These are phyloP conservation scores for Dolichoris vasculosae DNA, from an alignment of 1,140 invertebrate species.

Conservation along the genomic window DNA sequence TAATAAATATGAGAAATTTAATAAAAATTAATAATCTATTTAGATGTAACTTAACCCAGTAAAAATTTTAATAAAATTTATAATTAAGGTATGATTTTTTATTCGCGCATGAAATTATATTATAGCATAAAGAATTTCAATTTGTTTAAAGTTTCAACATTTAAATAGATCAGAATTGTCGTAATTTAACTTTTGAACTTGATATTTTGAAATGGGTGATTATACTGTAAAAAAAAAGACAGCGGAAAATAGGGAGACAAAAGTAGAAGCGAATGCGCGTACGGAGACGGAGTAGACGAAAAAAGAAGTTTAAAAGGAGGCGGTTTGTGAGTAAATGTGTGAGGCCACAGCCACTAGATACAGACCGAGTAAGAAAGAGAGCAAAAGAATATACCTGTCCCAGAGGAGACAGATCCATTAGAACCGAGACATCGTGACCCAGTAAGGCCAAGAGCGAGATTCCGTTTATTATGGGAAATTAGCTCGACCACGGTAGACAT, in stretches of 20 bases:
- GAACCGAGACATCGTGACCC: constrained; percentile 51
- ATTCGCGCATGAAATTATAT: too few relatives aligned
- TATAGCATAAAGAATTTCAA: too few relatives aligned
- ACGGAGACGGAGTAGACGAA: neutral
- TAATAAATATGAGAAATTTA: too few relatives aligned
- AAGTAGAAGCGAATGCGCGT: neutral
- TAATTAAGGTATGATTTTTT: too few relatives aligned
- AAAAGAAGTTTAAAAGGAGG: neutral
- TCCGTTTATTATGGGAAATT: constrained; percentile 50
- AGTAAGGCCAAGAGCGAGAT: constrained; percentile 46
- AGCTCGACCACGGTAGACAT: constrained; percentile 20
- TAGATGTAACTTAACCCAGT: too few relatives aligned
- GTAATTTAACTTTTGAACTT: too few relatives aligned
- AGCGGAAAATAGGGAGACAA: neutral
- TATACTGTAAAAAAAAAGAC: too few relatives aligned
- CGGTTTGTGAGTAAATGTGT: neutral
- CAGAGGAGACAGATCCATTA: constrained; percentile 43
- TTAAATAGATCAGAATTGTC: too few relatives aligned
- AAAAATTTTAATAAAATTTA: too few relatives aligned
- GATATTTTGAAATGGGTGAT: too few relatives aligned
- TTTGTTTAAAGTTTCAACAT: too few relatives aligned
- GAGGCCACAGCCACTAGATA: neutral
- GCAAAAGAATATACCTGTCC: constrained; percentile 12
- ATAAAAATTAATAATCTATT: too few relatives aligned
- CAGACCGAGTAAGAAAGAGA: neutral